Percentiles rank a stretch among this genome's conserved stretches.
These are phyloP conservation scores for Mobula hypostoma DNA, from an alignment of 2,113 vertebrate genomes.

Conservation along the genomic window DNA sequence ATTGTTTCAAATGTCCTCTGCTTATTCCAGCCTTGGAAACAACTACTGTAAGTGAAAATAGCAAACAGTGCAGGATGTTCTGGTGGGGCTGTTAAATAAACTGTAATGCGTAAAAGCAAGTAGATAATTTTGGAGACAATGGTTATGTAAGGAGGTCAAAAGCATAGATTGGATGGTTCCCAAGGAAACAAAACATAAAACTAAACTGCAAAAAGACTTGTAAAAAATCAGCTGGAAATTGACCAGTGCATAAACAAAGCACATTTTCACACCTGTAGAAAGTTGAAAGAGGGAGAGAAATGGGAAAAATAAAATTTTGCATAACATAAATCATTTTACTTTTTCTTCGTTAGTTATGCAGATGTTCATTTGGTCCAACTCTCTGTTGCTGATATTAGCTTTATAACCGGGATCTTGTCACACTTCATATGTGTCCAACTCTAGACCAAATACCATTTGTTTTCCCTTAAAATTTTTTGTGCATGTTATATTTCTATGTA, in stretches of 20 bases:
- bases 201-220: neutral
- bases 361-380: no score
- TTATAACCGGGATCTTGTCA: no score
- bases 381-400: no score
- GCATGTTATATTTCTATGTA: no score
- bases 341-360: no score
- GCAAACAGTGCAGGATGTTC: neutral
- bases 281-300: neutral
- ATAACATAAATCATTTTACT: no score
- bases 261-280: neutral
- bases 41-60: neutral
- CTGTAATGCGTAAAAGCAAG: neutral
- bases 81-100: neutral
- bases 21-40: neutral
- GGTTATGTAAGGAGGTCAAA: neutral
- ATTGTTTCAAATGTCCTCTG: neutral
- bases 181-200: neutral
- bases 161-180: neutral
- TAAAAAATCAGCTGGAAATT: neutral
- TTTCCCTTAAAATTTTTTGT: no score
- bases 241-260: neutral
- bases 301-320: no score
- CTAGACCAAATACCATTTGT: no score
- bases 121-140: neutral
- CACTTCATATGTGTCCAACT: no score